These are phyloP conservation scores for Tachuris rubrigastra DNA, from an alignment of 2,113 vertebrate species.

Conservation along the genomic window DNA sequence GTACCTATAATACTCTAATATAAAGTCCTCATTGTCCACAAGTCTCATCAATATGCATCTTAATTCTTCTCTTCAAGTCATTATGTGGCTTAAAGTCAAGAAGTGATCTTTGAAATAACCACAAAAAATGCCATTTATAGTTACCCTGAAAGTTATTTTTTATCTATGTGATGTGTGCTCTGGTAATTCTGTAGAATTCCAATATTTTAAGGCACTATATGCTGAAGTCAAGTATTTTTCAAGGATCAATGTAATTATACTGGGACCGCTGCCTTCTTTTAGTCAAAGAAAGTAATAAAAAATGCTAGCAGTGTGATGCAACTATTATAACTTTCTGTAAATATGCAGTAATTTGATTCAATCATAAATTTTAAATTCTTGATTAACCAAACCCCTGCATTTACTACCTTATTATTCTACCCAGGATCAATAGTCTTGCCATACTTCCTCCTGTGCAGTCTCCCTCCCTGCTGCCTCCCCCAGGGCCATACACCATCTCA, in stretches of 20 bases:
- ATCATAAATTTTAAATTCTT: neutral
- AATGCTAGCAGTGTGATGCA: neutral
- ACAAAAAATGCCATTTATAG: neutral
- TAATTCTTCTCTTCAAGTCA: neutral
- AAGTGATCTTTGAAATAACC: neutral
- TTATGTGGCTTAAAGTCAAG: neutral
- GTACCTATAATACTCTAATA: neutral
- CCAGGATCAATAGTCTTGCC: neutral
- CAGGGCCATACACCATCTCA: neutral
- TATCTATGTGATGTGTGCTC: neutral
- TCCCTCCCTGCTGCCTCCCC: fast-evolving
- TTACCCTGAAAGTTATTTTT: neutral
- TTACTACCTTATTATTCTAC: neutral
- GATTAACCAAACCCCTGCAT: neutral
- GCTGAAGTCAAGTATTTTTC: neutral
- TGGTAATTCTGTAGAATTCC: neutral
- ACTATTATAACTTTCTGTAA: neutral
- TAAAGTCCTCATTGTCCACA: neutral
- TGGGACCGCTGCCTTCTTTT: neutral
- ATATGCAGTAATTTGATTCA: neutral
- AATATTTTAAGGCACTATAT: neutral
- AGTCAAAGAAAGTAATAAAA: neutral
- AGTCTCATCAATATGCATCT: neutral
- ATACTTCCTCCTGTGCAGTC: neutral
- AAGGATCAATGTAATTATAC: neutral